Conservation (phyloP, 2,113 vertebrate species). For the Prunella himalayana region DNA sequence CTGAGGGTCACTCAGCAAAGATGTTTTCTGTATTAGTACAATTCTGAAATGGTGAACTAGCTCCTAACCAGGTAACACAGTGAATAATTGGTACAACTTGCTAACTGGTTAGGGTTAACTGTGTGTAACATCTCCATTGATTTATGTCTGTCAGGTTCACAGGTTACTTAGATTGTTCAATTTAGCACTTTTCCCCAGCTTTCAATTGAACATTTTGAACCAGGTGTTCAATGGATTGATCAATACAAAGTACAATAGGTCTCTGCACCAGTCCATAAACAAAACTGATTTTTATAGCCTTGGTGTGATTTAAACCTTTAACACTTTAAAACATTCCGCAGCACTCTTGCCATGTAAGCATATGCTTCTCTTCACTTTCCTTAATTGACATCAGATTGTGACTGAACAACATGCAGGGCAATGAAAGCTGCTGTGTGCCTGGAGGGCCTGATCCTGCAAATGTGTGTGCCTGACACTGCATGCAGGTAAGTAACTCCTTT, state of each 20-base stretch:
- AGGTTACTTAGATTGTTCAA: slow-evolving; percentile 29
- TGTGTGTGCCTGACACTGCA: not conserved
- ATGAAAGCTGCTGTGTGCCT: not conserved
- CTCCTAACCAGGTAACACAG: not conserved
- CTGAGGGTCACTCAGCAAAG: not conserved
- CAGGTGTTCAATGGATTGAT: slow-evolving; percentile 44
- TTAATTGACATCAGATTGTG: slow-evolving; percentile 37
- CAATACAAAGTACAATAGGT: slow-evolving; percentile 43
- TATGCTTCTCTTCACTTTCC: slow-evolving; percentile 12
- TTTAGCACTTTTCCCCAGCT: slow-evolving; percentile 36
- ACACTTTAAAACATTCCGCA: not conserved
- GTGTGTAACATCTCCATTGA: slow-evolving; percentile 14
- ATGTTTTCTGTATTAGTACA: not conserved
- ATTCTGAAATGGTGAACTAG: not conserved
- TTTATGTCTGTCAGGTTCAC: slow-evolving; percentile 14
- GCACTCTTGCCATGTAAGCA: not conserved
- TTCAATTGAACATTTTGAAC: slow-evolving; percentile 47
- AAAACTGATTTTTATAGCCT: slow-evolving; percentile 38
- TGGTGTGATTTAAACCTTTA: slow-evolving; percentile 44
- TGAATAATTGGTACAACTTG: slow-evolving; percentile 15
- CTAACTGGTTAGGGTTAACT: slow-evolving; percentile 46
- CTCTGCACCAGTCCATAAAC: slow-evolving; percentile 37
- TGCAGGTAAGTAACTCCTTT: not conserved
- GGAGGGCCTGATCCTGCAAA: not conserved
- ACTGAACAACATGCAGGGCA: not conserved